Evolutionary conservation across 2,888 invertebrate genomes (phyloP).

Genomic region (Adela reaumurella): DNA sequence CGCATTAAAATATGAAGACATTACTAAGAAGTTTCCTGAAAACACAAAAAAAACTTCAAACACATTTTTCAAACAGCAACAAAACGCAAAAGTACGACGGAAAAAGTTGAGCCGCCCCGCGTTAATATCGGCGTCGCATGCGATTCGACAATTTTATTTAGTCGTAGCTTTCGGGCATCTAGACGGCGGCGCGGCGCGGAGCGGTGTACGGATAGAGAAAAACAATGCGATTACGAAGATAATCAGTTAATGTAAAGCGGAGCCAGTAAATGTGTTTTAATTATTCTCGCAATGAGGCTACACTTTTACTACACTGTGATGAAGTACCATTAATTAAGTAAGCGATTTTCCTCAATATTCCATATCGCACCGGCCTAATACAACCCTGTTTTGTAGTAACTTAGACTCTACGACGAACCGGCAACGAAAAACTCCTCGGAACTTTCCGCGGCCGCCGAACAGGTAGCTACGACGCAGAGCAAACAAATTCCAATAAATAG

Average conservation of each 20-base stretch:
- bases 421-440: too few relatives aligned
- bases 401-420: too few relatives aligned
- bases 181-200: too few relatives aligned
- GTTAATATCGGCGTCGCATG: conserved; percentile 50
- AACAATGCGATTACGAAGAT: not conserved
- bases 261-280: not conserved
- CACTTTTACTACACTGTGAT: too few relatives aligned
- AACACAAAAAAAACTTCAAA: not conserved
- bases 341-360: too few relatives aligned
- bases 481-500: too few relatives aligned
- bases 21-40: not conserved
- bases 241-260: not conserved
- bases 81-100: not conserved
- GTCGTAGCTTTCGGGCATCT: not conserved
- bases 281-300: not conserved
- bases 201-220: not conserved
- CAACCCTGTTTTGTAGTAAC: too few relatives aligned
- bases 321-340: too few relatives aligned
- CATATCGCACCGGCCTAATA: too few relatives aligned
- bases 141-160: conserved; percentile 51
- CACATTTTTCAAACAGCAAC: not conserved
- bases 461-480: too few relatives aligned
- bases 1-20: too few relatives aligned
- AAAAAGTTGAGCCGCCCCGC: conserved; percentile 37
- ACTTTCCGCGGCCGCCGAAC: too few relatives aligned